Percentiles rank a stretch among this genome's conserved stretches.
Evolutionary conservation across 2,113 vertebrate genomes (phyloP).

Genomic region (Psettodes erumei): DNA sequence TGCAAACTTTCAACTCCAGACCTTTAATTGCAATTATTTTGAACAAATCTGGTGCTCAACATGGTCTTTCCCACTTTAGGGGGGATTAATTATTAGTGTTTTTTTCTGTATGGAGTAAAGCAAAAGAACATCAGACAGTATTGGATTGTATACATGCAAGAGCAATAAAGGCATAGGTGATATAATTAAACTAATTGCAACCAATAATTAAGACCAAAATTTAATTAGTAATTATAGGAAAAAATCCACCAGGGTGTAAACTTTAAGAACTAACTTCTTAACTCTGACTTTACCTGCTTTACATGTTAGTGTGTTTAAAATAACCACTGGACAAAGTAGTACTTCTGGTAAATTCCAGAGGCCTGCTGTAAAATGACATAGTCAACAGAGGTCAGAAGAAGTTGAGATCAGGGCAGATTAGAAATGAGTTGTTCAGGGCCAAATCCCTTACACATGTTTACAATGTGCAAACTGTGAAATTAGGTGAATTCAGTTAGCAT

Average conservation of each 20-base stretch:
- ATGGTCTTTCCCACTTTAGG: too few relatives aligned
- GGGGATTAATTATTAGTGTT: neutral
- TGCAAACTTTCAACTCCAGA: neutral
- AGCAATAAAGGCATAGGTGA: too few relatives aligned
- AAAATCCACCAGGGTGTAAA: neutral
- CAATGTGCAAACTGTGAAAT: conserved; percentile 6
- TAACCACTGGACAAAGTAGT: neutral
- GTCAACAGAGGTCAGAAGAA: neutral
- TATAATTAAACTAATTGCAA: neutral
- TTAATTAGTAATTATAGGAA: neutral
- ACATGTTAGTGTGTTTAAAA: neutral
- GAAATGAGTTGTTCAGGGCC: neutral
- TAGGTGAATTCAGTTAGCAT: conserved; percentile 15
- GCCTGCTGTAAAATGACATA: neutral
- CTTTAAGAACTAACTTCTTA: neutral
- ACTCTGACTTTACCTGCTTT: neutral
- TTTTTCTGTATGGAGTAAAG: neutral
- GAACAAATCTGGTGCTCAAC: neutral
- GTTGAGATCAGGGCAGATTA: conserved; percentile 26
- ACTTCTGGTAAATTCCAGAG: neutral
- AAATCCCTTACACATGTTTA: conserved; percentile 26
- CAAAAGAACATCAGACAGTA: neutral
- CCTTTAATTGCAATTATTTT: neutral
- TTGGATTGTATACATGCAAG: neutral
- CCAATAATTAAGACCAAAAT: neutral